phyloP scores from a whole-genome alignment of 2,113 vertebrate genomes.

The Poeciliopsis turrubarensis region DNA sequence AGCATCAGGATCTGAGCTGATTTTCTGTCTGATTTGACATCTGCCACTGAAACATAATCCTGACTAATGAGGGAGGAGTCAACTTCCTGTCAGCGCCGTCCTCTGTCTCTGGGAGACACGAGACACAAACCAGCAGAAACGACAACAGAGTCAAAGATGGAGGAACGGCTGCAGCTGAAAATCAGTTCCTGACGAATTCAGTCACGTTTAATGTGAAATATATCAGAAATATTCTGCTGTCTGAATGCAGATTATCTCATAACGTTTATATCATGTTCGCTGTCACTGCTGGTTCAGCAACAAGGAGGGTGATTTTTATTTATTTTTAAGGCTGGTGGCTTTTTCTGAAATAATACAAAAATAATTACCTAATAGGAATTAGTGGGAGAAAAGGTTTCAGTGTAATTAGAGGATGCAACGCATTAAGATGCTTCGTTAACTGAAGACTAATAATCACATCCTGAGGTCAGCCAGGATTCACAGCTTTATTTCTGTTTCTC shows the following conservation, averaged over 20 bases:
- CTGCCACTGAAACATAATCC: neutral
- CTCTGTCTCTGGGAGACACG: neutral
- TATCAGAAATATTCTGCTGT: neutral
- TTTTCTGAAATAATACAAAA: neutral
- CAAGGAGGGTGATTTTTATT: neutral
- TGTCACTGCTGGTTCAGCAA: neutral
- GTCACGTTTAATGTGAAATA: neutral
- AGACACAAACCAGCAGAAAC: neutral
- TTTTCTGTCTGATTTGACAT: neutral
- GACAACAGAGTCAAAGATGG: neutral
- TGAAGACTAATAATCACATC: neutral
- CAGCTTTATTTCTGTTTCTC: neutral
- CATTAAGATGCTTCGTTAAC: neutral
- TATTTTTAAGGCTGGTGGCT: neutral
- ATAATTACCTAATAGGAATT: neutral
- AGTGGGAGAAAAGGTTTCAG: neutral
- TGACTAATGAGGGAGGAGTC: neutral
- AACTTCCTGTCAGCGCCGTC: neutral
- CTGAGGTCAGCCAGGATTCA: slow-evolving; percentile 1
- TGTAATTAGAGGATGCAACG: neutral
- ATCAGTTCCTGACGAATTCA: neutral
- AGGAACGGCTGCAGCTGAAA: neutral
- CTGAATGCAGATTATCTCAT: neutral
- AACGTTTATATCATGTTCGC: neutral
- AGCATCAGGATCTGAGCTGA: neutral